Evolutionary conservation across 2,797 vertebrate species (phyloP), one percentile per base, ranked within the genome.

Genomic region (Masticophis lateralis): DNA sequence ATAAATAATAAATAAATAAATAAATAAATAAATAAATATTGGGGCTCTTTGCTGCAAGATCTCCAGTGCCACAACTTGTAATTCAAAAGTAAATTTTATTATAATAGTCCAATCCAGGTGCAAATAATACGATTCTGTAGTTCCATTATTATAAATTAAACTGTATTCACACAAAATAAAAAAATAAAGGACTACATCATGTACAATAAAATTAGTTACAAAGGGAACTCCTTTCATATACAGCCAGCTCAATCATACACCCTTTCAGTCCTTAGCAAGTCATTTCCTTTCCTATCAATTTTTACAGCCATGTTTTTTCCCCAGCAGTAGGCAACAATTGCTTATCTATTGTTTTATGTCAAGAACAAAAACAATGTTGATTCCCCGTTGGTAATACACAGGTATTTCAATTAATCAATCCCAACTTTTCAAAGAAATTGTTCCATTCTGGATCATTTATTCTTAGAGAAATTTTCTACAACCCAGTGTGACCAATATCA

Each of bases 61-160:
- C 90, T 14, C 27, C 51, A 91, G 5, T 37, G 28, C 55, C 37
- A 69, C 13, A 57, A 92, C 25, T 53, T 11, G 53, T 89, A 37
- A 91, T 90, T 89, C 89, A 94, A 94, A 90, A 90, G 90, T 86
- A 89, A n/a, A n/a, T 69, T 94, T 94, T 94, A 94, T 94, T 94
- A 56, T 74, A 74, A 87, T 69, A 74, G 22, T 61, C 89, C 28
- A 37, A 60, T 10, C 74, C 79, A 83, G 86, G 55, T 37, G 53
- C 91, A 92, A 92, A 93, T 60, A 91, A 89, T 66, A 57, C 28
- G 61, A 92, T 91, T 93, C 87, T 43, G 12, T 22, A 32, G 13
- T 60, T 25, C 90, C 59, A 83, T 83, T 25, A 88, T 92, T 87
- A 90, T 92, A 92, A 94, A 55, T 94, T 92, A 94, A 79, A 86